Base-by-base conservation (phyloP, 2,797 vertebrate genomes). In the Toxotes lorentzi region DNA sequence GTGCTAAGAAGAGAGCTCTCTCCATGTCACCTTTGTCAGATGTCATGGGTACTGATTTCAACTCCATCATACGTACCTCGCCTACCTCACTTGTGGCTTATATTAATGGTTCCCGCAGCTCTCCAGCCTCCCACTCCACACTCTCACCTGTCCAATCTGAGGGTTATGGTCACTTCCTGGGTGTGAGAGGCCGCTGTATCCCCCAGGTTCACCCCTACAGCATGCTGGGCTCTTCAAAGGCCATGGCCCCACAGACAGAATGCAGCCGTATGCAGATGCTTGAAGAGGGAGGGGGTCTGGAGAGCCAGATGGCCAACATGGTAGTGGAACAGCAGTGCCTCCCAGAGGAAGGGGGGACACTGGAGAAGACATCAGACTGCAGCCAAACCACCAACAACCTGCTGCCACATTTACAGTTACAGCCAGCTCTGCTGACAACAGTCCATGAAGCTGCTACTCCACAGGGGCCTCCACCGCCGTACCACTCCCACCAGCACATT, bases 31-130 rank as follows among this genome's bases (percentile, higher is more conserved):
- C 98, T 0, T 83, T 99, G 66, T 98, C 97, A 0, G 98, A 99
- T 0, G 92, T 97, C 85, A 95, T 97, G 68, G 97, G 97, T 21
- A 94, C 97, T 0, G 98, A 99, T 89, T 97, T 99, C 87, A 98
- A 96, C 76, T 96, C 97, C 47, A 96, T 99, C 81, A 98, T 99
- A 72, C 96, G 97, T 70, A 99, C 98, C 1, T 99, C 97, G 0
- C 97, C 98, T 54, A 97, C 97, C 0, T 99, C 98, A 0, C 93
- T 98, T 59, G 97, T 99, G 70, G 97, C 98, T 32, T 99, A 98
- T 62, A 97, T 99, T 84, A 99, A 97, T 5, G 95, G 97, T 13
- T 96, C 96, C 4, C 95, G 95, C 54, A 93, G 93, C 69, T 97
- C 96, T 0, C 96, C 97, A 0, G 93, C 94, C 30, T 96, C 94